A percentile compares a stretch with the other conserved stretches of the same genome.
These are phyloP conservation scores for Calycopis cecrops DNA, from an alignment of 1,140 invertebrate genomes.

Conservation along the genomic window DNA sequence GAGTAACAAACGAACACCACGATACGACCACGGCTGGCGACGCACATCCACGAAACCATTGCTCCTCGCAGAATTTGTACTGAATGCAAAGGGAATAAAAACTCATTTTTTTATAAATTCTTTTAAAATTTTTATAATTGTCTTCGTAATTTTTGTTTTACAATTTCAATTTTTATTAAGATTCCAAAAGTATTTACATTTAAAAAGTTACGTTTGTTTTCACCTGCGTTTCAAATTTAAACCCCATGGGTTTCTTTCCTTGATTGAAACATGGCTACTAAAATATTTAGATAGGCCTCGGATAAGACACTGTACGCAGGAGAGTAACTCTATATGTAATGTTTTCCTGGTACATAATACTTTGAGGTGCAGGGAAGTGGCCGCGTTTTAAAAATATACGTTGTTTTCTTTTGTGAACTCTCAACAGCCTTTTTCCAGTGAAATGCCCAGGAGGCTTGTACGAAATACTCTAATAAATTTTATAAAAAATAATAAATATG, in stretches of 20 bases:
- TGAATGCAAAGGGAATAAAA: too few species aligned
- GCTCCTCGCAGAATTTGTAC: too few species aligned
- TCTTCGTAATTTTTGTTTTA: too few species aligned
- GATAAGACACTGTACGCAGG: slow-evolving; percentile 11
- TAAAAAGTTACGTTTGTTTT: slow-evolving; percentile 5
- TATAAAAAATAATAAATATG: too few species aligned
- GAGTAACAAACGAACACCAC: too few species aligned
- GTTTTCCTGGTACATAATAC: slow-evolving; percentile 11
- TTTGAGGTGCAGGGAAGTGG: not conserved
- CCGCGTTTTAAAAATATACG: slow-evolving; percentile 3
- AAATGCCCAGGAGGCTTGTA: too few species aligned
- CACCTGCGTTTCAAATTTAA: slow-evolving; percentile 13
- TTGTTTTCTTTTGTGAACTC: not conserved
- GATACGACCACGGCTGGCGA: too few species aligned
- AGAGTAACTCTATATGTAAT: slow-evolving; percentile 4
- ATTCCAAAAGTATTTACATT: not conserved
- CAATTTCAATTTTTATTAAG: too few species aligned
- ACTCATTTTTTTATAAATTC: too few species aligned
- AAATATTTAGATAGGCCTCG: slow-evolving; percentile 17
- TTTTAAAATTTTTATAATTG: too few species aligned
- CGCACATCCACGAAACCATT: too few species aligned
- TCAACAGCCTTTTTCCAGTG: not conserved
- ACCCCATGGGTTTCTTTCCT: slow-evolving; percentile 17
- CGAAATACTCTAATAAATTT: too few species aligned
- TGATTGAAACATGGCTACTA: slow-evolving; percentile 20